Evolutionary conservation across 2,113 vertebrate species (phyloP), one percentile per base, ranked within the genome.

Genomic region (Elanus axillaris): DNA sequence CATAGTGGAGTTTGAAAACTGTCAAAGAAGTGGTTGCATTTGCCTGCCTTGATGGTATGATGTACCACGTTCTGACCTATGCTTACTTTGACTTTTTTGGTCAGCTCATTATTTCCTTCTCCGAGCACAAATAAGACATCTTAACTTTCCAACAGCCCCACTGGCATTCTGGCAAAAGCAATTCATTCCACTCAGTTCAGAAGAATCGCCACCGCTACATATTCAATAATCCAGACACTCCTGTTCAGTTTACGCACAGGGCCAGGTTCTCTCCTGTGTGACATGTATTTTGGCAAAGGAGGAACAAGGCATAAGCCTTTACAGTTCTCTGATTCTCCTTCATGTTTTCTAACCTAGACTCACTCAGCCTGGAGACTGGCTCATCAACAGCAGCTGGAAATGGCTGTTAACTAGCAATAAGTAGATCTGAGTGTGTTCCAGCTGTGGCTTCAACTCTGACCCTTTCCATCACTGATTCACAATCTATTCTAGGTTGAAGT

Each of bases 191-290:
- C 27, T 58, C 1, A 1, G 26, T 63, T 86, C 0, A 0, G 34
- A 64, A 53, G 60, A 86, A 75, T 6, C 2, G 0, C 21, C 80
- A 48, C 31, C 0, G 1, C 62, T 75, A 53, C 27, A 29, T 9
- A 60, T 29, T 64, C 87, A 86, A 50, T n/a, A 83, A 83, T 53
- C 16, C 38, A 43, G 74, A 38, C 26, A 17, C 36, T 62, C 71
- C 40, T 59, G 20, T n/a, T 43, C 3, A 5, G 69, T 34, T 89
- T 40, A 60, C 1, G 0, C 0, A 0, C 0, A 31, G 47, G 83
- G 12, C 52, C 73, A 72, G 43, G 31, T 32, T 72, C 27, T 73
- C 38, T 56, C 53, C 29, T 40, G 31, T 10, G 34, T 21, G 68
- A 58, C 9, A 32, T 0, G 29, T 21, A 38, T 29, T 40, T 40